These are phyloP conservation scores for Pomatorhinus ruficollis DNA, from an alignment of 2,113 vertebrate species.

Conservation along the genomic window DNA sequence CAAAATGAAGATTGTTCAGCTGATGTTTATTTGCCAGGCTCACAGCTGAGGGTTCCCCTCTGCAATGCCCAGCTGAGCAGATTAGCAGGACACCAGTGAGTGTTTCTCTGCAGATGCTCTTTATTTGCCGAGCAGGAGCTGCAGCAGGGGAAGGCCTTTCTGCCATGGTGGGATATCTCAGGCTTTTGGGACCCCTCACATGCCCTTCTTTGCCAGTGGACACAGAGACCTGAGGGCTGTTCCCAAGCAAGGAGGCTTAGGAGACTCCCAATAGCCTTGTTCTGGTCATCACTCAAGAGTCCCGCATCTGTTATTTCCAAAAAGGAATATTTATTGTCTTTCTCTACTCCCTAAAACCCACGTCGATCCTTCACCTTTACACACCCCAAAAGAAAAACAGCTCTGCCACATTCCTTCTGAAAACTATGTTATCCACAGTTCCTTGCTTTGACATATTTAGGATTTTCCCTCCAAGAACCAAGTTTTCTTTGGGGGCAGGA, in stretches of 20 bases:
- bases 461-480: not conserved
- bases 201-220: not conserved
- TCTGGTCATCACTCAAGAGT: not conserved
- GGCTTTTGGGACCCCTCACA: not conserved
- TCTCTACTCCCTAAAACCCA: not conserved
- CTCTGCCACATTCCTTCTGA: not conserved
- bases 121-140: not conserved
- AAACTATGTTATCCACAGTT: not conserved
- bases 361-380: not conserved
- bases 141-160: not conserved
- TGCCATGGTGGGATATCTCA: fast-evolving
- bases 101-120: not conserved
- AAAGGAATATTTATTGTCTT: not conserved
- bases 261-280: not conserved
- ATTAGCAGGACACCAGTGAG: not conserved
- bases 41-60: not conserved
- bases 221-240: fast-evolving
- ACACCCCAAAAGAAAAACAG: not conserved
- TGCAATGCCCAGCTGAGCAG: not conserved
- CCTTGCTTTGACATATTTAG: not conserved
- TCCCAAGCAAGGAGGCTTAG: not conserved
- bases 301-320: not conserved
- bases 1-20: not conserved
- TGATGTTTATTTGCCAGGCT: not conserved
- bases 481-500: not conserved